Evolutionary conservation across 1,140 invertebrate species (phyloP), one percentile per base, ranked within the genome.

Genomic region (Chironomus tepperi): DNA sequence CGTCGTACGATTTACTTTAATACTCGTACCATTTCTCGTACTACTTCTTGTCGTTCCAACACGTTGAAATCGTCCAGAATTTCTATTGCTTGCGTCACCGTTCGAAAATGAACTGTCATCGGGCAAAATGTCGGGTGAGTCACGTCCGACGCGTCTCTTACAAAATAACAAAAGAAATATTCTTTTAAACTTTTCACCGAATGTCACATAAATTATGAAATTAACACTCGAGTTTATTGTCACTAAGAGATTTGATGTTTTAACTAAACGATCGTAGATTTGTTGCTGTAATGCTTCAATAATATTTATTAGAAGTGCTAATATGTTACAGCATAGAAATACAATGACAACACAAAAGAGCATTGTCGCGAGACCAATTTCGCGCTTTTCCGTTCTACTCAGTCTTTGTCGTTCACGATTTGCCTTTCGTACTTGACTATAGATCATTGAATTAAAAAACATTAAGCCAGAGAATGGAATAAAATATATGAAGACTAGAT

Each of bases 161-260:
- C 93, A 96, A 83, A 97, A 96, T 79, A 95, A 87, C 78, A 91
- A 88, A 74, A 96, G 84, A 83, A 96, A 96, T 74, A 95, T 88
- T 57, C 92, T 87, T 79, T 96, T 93, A 84, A 98, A 98, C 80
- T 98, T 98, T 79, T 97, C 93, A 0, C 96, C 97, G 81, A 98
- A 97, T 47, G 97, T 95, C 75, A 97, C 96, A 83, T 98, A 98
- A 76, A 98, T 96, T 74, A 98, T 89, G 81, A 98, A 98, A 82
- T 98, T 98, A 43, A 98, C 93, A 77, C 96, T 96, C 78, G 95
- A 97, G 84, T 98, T 98, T 77, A 98, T 91, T 34, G 94, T 97
- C 10, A 98, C 95, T 42, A 98, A 85, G n/a, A 98, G 87, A 82
- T 98, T 98, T 77, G 92, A 91, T 7, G 87, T 86, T 78, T 92